Conservation (phyloP, 2,113 vertebrate genomes). For the Macquaria australasica region DNA sequence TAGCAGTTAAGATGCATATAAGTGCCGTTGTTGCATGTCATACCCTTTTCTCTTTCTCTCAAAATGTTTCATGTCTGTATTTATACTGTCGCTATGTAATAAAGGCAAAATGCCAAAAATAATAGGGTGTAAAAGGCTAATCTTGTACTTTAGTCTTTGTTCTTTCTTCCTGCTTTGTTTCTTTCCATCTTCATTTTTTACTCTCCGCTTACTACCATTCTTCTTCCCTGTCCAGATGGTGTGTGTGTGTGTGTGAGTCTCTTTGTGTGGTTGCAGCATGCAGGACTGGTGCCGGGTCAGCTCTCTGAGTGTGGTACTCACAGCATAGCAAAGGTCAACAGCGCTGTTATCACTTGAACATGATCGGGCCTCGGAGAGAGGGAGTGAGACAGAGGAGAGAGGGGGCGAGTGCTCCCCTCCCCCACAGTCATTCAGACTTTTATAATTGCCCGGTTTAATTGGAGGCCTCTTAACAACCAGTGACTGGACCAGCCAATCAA, state of each 20-base stretch:
- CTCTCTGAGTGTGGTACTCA: conserved; percentile 65
- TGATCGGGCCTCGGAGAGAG: conserved; percentile 57
- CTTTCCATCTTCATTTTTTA: background rate
- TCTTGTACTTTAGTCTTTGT: background rate
- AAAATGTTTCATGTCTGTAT: background rate
- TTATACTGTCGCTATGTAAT: background rate
- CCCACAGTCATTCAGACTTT: conserved; percentile 70
- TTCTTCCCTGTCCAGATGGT: background rate
- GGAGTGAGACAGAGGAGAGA: conserved; percentile 15
- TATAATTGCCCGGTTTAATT: conserved; percentile 84
- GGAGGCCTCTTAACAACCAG: conserved; percentile 81
- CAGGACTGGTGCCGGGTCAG: conserved; percentile 59
- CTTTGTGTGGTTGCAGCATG: conserved; percentile 32
- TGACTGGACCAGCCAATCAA: conserved; percentile 79
- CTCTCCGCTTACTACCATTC: background rate
- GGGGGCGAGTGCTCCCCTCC: conserved; percentile 50
- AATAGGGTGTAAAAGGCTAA: background rate
- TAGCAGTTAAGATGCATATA: too few relatives aligned
- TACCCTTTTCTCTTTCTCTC: background rate
- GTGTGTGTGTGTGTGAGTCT: conserved; percentile 18
- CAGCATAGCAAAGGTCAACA: conserved; percentile 78
- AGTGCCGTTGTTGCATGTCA: background rate
- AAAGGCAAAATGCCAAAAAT: background rate
- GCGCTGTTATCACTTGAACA: conserved; percentile 80
- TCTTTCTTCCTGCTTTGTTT: background rate